Base-by-base conservation (phyloP, 2,797 vertebrate species). In the Epinephelus coioides region DNA sequence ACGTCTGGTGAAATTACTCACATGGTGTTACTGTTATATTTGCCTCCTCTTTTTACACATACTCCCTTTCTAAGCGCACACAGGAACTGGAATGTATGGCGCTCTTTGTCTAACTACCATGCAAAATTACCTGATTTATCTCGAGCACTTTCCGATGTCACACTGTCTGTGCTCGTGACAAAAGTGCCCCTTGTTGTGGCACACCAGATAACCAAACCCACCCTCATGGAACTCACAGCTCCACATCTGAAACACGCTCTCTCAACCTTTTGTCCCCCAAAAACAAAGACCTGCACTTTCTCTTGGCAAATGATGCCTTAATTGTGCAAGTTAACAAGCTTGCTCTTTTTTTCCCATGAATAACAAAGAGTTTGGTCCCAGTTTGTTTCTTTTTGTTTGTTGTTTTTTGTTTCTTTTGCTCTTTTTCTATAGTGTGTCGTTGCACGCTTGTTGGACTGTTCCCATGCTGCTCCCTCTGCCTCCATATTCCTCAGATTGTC, bases 291-390 rank as follows among this genome's bases (percentile, higher is more conserved):
- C 81, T 73, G 84, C 79, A 76, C 76, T 89, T 92, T 94, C 81
- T 91, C 87, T 87, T 90, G 88, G 89, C 93, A 95, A 95, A 95
- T 95, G 93, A 95, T 86, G 94, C 94, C 94, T 95, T 95, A 95
- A 95, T 94, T 94, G 94, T 95, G 92, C 79, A 87, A 93, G 89
- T 95, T 95, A 96, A 95, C 94, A 95, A 94, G 91, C 90, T 88
- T 71, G 85, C 84, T 86, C 76, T 73, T 71, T 86, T 89, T 91
- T 86, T 88, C 83, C 88, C 93, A 94, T 95, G 92, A 95, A 95
- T 95, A 95, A 92, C 92, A 94, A 94, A 94, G 91, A 91, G 85
- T 78, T 89, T 82, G 78, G 69, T 86, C 61, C 76, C 83, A 79
- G 79, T 87, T 88, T 83, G 62, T 76, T 87, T 84, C 72, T 85